Evolutionary conservation across 2,797 vertebrate genomes (phyloP), one percentile per base, ranked within the genome.

Genomic region (Darevskia nairensis): DNA sequence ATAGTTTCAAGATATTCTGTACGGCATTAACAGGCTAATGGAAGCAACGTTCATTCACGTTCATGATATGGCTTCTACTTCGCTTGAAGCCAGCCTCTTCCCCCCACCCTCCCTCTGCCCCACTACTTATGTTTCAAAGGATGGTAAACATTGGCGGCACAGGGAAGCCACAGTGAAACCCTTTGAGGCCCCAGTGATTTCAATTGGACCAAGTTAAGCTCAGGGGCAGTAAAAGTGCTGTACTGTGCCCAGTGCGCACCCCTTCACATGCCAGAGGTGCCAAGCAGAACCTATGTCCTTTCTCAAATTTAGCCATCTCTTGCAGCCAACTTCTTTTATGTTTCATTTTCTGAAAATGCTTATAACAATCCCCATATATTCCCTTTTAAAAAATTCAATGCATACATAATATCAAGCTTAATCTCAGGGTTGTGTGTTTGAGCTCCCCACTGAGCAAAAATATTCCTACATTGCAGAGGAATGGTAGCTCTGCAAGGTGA

Each of bases 1-100:
- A 97, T 97, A 96, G 96, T 97, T 97, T 97, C 96, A 97, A 97
- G 96, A 96, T 97, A 97, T 97, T 97, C 97, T 91, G 94, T 92
- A 93, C 95, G 97, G 95, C 95, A 97, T 95, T 96, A 97, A 95
- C 94, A 96, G 96, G 88, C 90, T 93, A 85, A 77, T 95, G 77
- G 93, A 95, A 95, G 94, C 92, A 96, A 96, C 95, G 95, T 96
- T 96, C 93, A 94, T 96, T 95, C 94, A 94, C 94, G 95, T 96
- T 94, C 94, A 94, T 93, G 94, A 84, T 93, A 84, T 84, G 4
- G 88, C 93, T 95, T 94, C 93, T 96, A 93, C 95, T 89, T 95
- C 95, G 89, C 92, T 94, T 94, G 91, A 94, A 94, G 90, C 66
- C 89, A 86, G 94, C 17, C n/a, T 32, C 11, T 4, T 3, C 10